Evolutionary conservation across 2,888 invertebrate species (phyloP).

Genomic region (Pilophorus perplexus): DNA sequence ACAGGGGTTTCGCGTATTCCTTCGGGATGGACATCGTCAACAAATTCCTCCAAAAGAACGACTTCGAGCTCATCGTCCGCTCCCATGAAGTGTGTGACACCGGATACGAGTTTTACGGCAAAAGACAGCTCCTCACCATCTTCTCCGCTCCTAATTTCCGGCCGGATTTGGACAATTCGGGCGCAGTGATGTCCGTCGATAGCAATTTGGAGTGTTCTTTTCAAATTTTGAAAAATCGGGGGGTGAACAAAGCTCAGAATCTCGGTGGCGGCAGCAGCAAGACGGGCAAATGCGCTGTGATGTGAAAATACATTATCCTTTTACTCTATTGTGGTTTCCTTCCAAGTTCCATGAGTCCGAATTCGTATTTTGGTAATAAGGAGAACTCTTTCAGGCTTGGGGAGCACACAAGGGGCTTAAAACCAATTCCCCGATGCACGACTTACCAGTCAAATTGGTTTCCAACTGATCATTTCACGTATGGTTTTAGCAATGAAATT

Average conservation of each 20-base stretch:
- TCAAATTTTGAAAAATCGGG: conserved; percentile 40
- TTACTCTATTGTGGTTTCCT: too few species aligned
- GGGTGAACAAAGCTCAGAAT: background rate
- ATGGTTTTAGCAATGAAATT: too few species aligned
- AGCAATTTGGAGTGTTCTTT: conserved; percentile 43
- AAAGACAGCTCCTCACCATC: conserved; percentile 46
- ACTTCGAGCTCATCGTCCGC: conserved; percentile 64
- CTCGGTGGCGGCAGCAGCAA: background rate
- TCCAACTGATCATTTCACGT: too few species aligned
- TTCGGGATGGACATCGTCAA: conserved; percentile 65
- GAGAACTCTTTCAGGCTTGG: too few species aligned
- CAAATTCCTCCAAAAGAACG: conserved; percentile 64
- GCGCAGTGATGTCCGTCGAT: conserved; percentile 43
- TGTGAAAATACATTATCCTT: conserved; percentile 14
- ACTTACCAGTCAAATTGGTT: too few species aligned
- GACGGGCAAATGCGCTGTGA: conserved; percentile 8
- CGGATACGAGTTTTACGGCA: conserved; percentile 48
- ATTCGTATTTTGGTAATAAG: too few species aligned
- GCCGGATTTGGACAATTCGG: conserved; percentile 43
- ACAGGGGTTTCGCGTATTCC: conserved; percentile 63
- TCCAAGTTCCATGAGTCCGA: too few species aligned
- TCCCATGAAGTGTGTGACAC: conserved; percentile 59
- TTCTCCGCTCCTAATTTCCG: conserved; percentile 46
- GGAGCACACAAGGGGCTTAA: too few species aligned
- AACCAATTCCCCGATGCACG: too few species aligned